phyloP scores from a whole-genome alignment of 2,113 vertebrate species.

The Sinocyclocheilus anophthalmus region DNA sequence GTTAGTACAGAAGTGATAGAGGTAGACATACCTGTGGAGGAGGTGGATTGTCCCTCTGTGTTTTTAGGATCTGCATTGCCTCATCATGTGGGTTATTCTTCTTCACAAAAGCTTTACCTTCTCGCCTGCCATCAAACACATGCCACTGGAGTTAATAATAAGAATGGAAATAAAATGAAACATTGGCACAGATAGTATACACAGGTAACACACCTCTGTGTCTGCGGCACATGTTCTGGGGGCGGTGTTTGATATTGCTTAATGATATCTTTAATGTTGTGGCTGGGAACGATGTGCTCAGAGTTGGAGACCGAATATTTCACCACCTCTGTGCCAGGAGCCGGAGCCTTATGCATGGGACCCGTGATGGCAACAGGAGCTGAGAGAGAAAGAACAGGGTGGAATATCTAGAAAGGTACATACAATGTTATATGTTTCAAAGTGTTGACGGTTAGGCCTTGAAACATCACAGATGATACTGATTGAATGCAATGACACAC shows the following conservation, averaged over 20 bases:
- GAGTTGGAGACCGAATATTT: constrained; percentile 77
- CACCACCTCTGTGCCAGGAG: constrained; percentile 78
- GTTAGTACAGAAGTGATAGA: background rate
- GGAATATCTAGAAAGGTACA: background rate
- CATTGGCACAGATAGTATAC: background rate
- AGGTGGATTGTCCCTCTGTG: constrained; percentile 80
- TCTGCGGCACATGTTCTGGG: constrained; percentile 62
- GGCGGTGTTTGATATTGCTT: constrained; percentile 83
- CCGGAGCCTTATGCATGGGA: constrained; percentile 24
- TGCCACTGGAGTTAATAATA: background rate
- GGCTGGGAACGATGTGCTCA: constrained; percentile 83
- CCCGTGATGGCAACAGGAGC: constrained; percentile 63
- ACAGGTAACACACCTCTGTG: constrained; percentile 57
- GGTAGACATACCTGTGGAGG: constrained; percentile 65
- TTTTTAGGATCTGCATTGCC: constrained; percentile 89
- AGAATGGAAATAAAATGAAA: background rate
- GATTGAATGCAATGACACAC: constrained; percentile 22
- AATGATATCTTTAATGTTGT: constrained; percentile 91
- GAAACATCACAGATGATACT: background rate
- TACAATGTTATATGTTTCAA: background rate
- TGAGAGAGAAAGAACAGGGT: constrained; percentile 39
- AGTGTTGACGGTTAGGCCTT: background rate
- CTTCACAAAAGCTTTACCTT: constrained; percentile 82
- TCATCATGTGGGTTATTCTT: constrained; percentile 88
- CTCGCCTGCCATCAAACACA: constrained; percentile 66